Base-by-base conservation (phyloP, 1,140 invertebrate species). In the Polypedilum pembai region DNA sequence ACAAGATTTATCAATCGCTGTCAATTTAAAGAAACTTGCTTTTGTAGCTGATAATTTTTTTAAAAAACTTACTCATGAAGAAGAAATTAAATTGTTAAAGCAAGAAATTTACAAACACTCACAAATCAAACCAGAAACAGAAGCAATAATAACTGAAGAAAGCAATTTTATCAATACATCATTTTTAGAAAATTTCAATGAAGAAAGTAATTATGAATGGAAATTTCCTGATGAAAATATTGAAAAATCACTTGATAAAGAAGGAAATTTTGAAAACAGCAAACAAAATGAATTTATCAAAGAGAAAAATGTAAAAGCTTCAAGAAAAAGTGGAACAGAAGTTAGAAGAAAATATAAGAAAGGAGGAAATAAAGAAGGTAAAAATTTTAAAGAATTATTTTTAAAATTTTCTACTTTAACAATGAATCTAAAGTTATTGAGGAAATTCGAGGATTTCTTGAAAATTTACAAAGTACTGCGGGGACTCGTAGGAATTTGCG, bases 31-130 rank as follows among this genome's bases (percentile, higher is more conserved):
- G 17, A 69, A 21, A 69, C 20, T 69, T 8, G 65, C 65, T 20
- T 20, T 69, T 18, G 65, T 69, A 2, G 65, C 65, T 69, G 65
- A 69, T 12, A 69, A 21, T 10, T 69, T 69, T 18, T 69, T 69
- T 7, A 18, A 21, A 56, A 7, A 69, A 69, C 17, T 20, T 69
- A 69, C 65, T 3, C 8, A 10, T 20, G 18, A 69, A 7, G 8
- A 20, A 21, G 65, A 69, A 20, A 5, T 18, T 2, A 18, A 69
- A 69, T 33, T 33, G 5, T 33, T 33, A 33, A 33, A 33, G 24
- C 24, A 33, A 33, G 24, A 33, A 33, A 33, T 33, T 33, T 33
- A 33, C 24, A 33, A 33, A 3, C 24, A 56, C 7, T 17, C 10
- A 12, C n/a, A 17, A 56, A 56, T 56, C 8, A 17, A 17, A 56